Base-by-base conservation (phyloP, 2,888 invertebrate species). In the Tineola bisselliella region DNA sequence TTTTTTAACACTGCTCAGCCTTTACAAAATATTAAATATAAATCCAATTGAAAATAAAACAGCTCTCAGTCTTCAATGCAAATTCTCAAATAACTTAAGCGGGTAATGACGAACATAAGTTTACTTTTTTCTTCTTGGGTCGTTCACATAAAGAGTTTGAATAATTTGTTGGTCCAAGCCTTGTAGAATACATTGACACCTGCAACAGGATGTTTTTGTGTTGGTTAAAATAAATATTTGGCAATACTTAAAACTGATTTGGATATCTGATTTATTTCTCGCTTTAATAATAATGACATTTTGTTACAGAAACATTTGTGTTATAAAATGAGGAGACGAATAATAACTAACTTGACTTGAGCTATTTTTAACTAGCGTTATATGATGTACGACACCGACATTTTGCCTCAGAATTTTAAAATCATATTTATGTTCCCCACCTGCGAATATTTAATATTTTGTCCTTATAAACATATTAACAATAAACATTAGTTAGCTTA, bases 201-300 rank as follows among this genome's bases (percentile, higher is more conserved):
- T 18, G 25, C 19, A 54, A 54, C 54, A 54, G 54, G 54, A 54
- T 54, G 25, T 54, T 54, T 54, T 38, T 38, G 38, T 38, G 10
- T 38, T 38, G 38, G 38, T 3, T n/a, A 6, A 38, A 38, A 10
- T 38, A 38, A 38, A 38, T 38, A 10, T 38, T 38, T 38, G n/a
- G n/a, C 10, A 25, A 4, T 25, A 38, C 38, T 38, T 38, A 38
- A 38, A 38, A 38, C 38, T 38, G 5, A 6, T 38, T 38, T n/a
- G 3, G 38, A 38, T 38, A 4, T 38, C 38, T 38, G 38, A 38
- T 38, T 38, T 6, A 38, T 38, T 38, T 31, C 10, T 8, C 31
- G n/a, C n/a, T n/a, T n/a, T n/a, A n/a, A n/a, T n/a, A n/a, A n/a
- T n/a, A n/a, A n/a, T n/a, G n/a, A n/a, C n/a, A n/a, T n/a, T n/a